Conservation (phyloP, 1,140 invertebrate genomes). For the Thaumatotibia leucotreta region DNA sequence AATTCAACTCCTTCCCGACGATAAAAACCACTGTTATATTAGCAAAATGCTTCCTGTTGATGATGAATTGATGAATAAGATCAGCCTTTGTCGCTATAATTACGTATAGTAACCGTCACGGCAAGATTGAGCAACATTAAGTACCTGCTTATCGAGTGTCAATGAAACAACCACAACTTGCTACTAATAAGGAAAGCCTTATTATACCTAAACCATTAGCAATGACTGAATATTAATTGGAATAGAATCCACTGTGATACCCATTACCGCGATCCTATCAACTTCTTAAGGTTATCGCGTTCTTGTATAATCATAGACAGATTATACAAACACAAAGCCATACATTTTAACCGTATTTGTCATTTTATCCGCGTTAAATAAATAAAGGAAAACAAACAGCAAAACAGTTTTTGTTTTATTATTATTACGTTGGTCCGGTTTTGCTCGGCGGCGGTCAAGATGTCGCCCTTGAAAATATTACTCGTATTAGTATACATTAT, state of each 20-base stretch:
- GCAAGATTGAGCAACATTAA: background rate
- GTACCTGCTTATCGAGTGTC: background rate
- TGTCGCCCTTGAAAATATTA: constrained; percentile 1
- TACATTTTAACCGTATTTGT: background rate
- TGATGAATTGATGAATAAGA: background rate
- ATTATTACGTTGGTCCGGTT: background rate
- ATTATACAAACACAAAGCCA: background rate
- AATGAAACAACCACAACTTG: background rate
- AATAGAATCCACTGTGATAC: background rate
- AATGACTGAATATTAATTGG: background rate
- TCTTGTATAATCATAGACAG: background rate
- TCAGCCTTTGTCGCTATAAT: background rate
- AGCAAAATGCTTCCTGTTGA: background rate
- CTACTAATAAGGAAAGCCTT: background rate
- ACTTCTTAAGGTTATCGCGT: background rate
- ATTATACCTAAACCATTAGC: background rate
- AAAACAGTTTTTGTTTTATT: background rate
- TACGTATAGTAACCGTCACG: background rate
- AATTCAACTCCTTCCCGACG: background rate
- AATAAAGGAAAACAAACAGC: background rate
- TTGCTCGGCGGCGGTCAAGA: background rate
- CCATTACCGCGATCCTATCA: background rate
- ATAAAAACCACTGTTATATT: background rate
- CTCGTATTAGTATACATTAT: background rate
- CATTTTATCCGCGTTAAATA: background rate